Percentiles rank a stretch among this genome's conserved stretches.
Conservation (phyloP, 1,140 invertebrate genomes). For the Heliconius hewitsoni region DNA sequence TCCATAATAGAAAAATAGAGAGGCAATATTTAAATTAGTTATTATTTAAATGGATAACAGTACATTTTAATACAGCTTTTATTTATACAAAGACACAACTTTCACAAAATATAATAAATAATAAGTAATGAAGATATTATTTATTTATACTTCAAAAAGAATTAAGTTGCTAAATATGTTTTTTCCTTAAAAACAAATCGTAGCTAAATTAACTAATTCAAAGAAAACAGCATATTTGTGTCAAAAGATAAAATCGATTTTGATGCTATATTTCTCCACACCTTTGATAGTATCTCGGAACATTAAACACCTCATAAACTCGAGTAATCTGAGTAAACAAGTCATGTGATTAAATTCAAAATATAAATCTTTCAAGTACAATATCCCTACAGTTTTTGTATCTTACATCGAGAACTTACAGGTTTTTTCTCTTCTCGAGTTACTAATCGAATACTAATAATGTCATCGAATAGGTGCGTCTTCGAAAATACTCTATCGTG, state of each 20-base stretch:
- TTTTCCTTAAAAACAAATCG: constrained; percentile 3
- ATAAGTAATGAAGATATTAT: constrained; percentile 31
- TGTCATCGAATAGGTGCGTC: constrained; percentile 50
- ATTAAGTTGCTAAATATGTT: background rate
- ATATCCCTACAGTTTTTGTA: constrained; percentile 21
- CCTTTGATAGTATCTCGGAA: constrained; percentile 26
- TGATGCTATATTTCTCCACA: constrained; percentile 5
- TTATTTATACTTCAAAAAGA: constrained; percentile 13
- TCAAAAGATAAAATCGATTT: constrained; percentile 12
- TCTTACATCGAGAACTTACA: constrained; percentile 30
- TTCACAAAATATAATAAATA: constrained; percentile 30
- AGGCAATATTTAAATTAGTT: constrained; percentile 33
- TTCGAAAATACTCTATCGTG: constrained; percentile 62
- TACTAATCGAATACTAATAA: constrained; percentile 66
- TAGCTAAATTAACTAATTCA: constrained; percentile 1
- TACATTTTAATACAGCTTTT: constrained; percentile 24
- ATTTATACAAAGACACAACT: constrained; percentile 27
- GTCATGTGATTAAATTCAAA: constrained; percentile 22
- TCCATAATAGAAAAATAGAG: constrained; percentile 33
- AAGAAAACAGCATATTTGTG: constrained; percentile 1
- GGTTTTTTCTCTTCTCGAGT: constrained; percentile 53
- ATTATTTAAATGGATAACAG: constrained; percentile 33
- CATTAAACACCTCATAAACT: constrained; percentile 34
- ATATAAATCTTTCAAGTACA: constrained; percentile 27
- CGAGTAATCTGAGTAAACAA: constrained; percentile 25